Percentiles rank a stretch among this genome's conserved stretches.
Evolutionary conservation across 2,888 invertebrate species (phyloP).

Genomic region (Mellilla xanthometata): DNA sequence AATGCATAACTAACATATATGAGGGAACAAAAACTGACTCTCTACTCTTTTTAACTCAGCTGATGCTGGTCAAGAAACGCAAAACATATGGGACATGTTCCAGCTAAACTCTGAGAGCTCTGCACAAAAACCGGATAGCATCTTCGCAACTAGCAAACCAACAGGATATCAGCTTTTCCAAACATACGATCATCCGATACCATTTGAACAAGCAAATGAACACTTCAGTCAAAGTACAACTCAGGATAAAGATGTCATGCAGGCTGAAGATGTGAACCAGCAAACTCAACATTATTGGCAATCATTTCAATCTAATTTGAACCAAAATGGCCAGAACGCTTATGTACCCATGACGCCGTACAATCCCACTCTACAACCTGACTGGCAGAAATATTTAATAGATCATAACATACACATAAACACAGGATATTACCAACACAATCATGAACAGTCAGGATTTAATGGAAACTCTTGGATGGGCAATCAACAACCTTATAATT

Average conservation of each 20-base stretch:
- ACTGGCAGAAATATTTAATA: constrained; percentile 6
- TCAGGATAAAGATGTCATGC: constrained; percentile 7
- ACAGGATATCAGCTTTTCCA: not conserved
- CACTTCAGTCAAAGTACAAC: constrained; percentile 5
- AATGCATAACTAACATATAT: no score
- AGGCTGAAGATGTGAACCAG: not conserved
- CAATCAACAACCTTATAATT: not conserved
- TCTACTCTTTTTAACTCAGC: constrained; percentile 35
- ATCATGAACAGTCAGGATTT: not conserved
- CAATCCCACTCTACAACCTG: not conserved
- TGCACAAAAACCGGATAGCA: constrained; percentile 18
- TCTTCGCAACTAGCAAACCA: constrained; percentile 12
- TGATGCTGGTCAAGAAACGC: constrained; percentile 32
- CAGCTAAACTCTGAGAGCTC: constrained; percentile 15
- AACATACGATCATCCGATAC: no score
- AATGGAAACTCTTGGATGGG: not conserved
- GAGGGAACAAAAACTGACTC: no score
- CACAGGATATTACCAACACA: not conserved
- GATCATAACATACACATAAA: not conserved
- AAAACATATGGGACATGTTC: constrained; percentile 27
- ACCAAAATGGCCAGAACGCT: constrained; percentile 11
- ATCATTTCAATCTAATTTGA: constrained; percentile 10
- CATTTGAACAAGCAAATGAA: constrained; percentile 9
- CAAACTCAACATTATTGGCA: constrained; percentile 18
- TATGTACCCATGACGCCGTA: not conserved